These are phyloP conservation scores for Microplitis manilae DNA, from an alignment of 2,888 invertebrate species.

Conservation along the genomic window DNA sequence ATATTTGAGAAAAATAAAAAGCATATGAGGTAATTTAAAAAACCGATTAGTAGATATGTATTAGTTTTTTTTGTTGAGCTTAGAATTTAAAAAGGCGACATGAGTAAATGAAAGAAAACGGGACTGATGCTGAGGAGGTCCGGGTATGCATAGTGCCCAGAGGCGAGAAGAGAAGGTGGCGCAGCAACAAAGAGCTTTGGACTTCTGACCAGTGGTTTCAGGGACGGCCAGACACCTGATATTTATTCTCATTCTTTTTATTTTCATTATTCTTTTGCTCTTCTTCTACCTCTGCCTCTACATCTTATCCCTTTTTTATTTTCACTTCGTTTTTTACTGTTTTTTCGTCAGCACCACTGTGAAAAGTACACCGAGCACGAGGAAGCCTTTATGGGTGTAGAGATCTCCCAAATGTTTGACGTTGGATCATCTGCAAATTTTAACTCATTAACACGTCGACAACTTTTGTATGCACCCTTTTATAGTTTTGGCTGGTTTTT, in stretches of 20 bases:
- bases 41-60: background rate
- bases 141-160: slow-evolving; percentile 58
- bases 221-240: slow-evolving; percentile 55
- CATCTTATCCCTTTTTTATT: background rate
- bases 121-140: slow-evolving; percentile 58
- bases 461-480: slow-evolving; percentile 29
- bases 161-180: slow-evolving; percentile 69
- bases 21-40: background rate
- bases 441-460: slow-evolving; percentile 34
- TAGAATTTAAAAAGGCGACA: slow-evolving; percentile 50
- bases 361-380: background rate
- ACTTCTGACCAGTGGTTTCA: slow-evolving; percentile 63
- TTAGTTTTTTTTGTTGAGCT: background rate
- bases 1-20: background rate
- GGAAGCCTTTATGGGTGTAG: background rate
- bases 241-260: slow-evolving; percentile 31
- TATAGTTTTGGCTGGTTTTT: slow-evolving; percentile 19
- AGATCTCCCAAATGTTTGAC: background rate
- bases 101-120: slow-evolving; percentile 63
- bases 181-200: slow-evolving; percentile 68
- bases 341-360: background rate
- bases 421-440: slow-evolving; percentile 26
- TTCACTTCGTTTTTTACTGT: background rate
- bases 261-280: slow-evolving; percentile 18
- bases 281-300: background rate